Conservation (phyloP, 2,888 invertebrate species). For the Aethes cnicana region DNA sequence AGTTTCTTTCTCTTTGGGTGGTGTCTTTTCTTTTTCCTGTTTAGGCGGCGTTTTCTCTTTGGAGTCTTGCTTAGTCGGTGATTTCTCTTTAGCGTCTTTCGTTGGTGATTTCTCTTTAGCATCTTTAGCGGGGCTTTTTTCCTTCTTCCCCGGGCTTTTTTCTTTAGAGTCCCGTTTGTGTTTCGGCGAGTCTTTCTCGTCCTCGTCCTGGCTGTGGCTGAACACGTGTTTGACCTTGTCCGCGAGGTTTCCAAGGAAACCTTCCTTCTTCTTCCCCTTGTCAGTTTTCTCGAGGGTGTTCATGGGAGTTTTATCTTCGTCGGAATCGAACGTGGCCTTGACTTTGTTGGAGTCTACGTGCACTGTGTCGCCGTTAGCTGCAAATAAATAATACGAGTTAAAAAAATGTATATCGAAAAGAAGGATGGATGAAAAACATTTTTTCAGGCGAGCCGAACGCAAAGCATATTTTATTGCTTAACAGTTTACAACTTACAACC, state of each 20-base stretch:
- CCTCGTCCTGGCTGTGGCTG: constrained; percentile 68
- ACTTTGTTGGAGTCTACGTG: constrained; percentile 79
- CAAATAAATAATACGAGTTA: too few species aligned
- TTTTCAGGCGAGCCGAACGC: too few species aligned
- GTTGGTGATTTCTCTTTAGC: constrained; percentile 59
- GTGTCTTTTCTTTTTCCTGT: constrained; percentile 30
- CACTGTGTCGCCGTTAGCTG: constrained; percentile 73
- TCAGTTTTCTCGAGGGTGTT: constrained; percentile 78
- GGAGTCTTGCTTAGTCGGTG: constrained; percentile 57
- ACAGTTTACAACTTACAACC: too few species aligned
- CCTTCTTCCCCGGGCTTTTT: constrained; percentile 46
- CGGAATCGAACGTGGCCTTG: constrained; percentile 80
- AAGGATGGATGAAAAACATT: too few species aligned
- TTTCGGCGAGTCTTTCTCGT: constrained; percentile 40
- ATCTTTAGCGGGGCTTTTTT: constrained; percentile 44
- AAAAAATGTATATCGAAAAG: too few species aligned
- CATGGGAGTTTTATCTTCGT: constrained; percentile 79
- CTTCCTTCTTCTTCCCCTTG: constrained; percentile 70
- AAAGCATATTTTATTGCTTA: too few species aligned
- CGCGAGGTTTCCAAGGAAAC: constrained; percentile 70
- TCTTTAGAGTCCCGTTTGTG: constrained; percentile 31
- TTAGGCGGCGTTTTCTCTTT: constrained; percentile 39
- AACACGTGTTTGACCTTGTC: constrained; percentile 71
- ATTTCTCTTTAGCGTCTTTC: constrained; percentile 60
- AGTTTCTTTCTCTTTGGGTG: constrained; percentile 55